A percentile compares a stretch with the other conserved stretches of the same genome.
These are phyloP conservation scores for Anticlea derivata DNA, from an alignment of 2,888 invertebrate genomes.

Conservation along the genomic window DNA sequence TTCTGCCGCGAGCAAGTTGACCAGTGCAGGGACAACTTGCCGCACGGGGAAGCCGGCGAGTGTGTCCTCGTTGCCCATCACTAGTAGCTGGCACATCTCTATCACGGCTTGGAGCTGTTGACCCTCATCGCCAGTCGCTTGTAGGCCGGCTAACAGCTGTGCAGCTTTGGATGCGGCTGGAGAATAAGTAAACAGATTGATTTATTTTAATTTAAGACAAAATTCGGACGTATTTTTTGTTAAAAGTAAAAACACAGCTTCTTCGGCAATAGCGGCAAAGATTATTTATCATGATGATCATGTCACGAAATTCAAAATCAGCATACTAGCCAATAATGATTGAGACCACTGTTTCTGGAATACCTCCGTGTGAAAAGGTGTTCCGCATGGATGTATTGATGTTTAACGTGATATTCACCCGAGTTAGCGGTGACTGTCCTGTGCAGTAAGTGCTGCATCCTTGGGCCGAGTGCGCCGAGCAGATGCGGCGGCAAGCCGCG, in stretches of 20 bases:
- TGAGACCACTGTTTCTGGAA: too few relatives aligned
- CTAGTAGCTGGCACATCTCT: conserved; percentile 99
- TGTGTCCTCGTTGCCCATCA: conserved; percentile 99
- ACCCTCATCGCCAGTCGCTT: conserved; percentile 96
- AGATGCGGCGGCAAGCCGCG: conserved; percentile 98
- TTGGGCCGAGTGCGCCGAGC: conserved; percentile 96
- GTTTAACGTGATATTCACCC: conserved; percentile 43
- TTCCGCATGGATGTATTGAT: too few relatives aligned
- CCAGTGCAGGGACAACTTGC: conserved; percentile 97
- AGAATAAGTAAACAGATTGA: background rate
- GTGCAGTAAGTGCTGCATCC: conserved; percentile 98
- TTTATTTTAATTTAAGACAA: too few relatives aligned
- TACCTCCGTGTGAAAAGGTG: too few relatives aligned
- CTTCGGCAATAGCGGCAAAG: too few relatives aligned
- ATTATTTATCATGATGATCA: too few relatives aligned
- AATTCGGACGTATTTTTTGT: too few relatives aligned
- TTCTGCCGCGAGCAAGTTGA: conserved; percentile 96
- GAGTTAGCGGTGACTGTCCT: conserved; percentile 94
- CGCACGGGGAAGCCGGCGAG: conserved; percentile 99
- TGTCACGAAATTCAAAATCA: too few relatives aligned
- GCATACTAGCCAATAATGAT: too few relatives aligned
- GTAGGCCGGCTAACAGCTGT: conserved; percentile 94
- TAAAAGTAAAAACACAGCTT: too few relatives aligned
- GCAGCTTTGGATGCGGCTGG: conserved; percentile 95
- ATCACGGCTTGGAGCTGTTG: conserved; percentile 98